A percentile compares a stretch with the other conserved stretches of the same genome.
Conservation (phyloP, 2,888 invertebrate genomes). For the Bursaphelenchus okinawaensis region DNA sequence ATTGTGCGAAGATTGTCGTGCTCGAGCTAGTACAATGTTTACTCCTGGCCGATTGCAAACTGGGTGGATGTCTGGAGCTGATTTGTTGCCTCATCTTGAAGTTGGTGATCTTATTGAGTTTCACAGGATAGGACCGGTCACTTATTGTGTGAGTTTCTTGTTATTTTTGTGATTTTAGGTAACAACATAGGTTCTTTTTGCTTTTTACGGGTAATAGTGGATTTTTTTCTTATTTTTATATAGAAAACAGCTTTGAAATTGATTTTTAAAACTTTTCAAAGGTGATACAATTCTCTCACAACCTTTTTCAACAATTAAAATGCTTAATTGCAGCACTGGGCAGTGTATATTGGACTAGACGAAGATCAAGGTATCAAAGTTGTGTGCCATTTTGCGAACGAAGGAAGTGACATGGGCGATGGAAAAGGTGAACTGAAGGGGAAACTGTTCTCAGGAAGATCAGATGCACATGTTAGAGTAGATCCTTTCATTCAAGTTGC, state of each 20-base stretch:
- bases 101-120: slow-evolving; percentile 41
- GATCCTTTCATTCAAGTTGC: slow-evolving; percentile 36
- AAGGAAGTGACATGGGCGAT: slow-evolving; percentile 33
- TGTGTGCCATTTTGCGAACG: slow-evolving; percentile 38
- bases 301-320: background rate
- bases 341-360: slow-evolving; percentile 36
- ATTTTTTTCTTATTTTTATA: too few species aligned
- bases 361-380: slow-evolving; percentile 28
- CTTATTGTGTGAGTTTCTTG: slow-evolving; percentile 9
- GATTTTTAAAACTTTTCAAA: background rate
- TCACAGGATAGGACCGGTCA: slow-evolving; percentile 17
- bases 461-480: slow-evolving; percentile 30
- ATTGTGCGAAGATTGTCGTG: background rate
- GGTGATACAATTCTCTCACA: background rate
- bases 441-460: slow-evolving; percentile 19
- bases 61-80: slow-evolving; percentile 24
- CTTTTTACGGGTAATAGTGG: too few species aligned
- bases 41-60: slow-evolving; percentile 17
- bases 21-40: background rate
- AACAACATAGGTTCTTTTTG: background rate
- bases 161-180: background rate
- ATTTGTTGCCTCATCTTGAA: slow-evolving; percentile 23
- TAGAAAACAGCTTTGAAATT: too few species aligned
- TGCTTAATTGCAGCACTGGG: slow-evolving; percentile 44
- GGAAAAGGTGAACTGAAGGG: slow-evolving; percentile 14